phyloP scores from a whole-genome alignment of 1,140 invertebrate species.

The Drosophila tropicalis region DNA sequence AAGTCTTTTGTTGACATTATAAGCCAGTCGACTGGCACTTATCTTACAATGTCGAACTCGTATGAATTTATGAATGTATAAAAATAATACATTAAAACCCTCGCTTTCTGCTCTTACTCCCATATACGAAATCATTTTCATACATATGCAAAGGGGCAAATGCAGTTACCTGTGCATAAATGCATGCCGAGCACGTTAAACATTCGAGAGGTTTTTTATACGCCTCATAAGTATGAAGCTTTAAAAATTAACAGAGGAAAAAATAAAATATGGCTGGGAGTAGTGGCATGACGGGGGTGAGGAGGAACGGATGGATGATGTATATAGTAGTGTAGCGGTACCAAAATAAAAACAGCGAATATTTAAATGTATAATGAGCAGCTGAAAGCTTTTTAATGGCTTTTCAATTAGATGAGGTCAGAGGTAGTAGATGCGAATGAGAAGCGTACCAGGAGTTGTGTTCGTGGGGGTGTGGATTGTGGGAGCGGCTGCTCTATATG shows the following conservation, averaged over 20 bases:
- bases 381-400: conserved; percentile 81
- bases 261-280: conserved; percentile 23
- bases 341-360: conserved; percentile 68
- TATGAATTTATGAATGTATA: conserved; percentile 49
- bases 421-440: background rate
- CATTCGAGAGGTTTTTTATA: conserved; percentile 8
- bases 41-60: conserved; percentile 7
- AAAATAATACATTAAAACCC: conserved; percentile 30
- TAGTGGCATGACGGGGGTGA: background rate
- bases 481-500: background rate
- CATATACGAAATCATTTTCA: background rate
- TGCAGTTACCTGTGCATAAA: conserved; percentile 48
- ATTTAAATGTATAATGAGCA: conserved; percentile 81
- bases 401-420: conserved; percentile 79
- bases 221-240: conserved; percentile 38
- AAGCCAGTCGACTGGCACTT: conserved; percentile 22
- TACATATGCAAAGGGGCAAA: conserved; percentile 41
- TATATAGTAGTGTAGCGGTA: conserved; percentile 15
- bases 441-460: background rate
- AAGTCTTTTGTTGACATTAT: background rate
- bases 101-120: background rate
- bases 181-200: conserved; percentile 43
- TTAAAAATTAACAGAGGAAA: conserved; percentile 46
- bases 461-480: background rate
- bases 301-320: background rate